phyloP scores from a whole-genome alignment of 2,888 invertebrate species.

The Ophioninae sp. region DNA sequence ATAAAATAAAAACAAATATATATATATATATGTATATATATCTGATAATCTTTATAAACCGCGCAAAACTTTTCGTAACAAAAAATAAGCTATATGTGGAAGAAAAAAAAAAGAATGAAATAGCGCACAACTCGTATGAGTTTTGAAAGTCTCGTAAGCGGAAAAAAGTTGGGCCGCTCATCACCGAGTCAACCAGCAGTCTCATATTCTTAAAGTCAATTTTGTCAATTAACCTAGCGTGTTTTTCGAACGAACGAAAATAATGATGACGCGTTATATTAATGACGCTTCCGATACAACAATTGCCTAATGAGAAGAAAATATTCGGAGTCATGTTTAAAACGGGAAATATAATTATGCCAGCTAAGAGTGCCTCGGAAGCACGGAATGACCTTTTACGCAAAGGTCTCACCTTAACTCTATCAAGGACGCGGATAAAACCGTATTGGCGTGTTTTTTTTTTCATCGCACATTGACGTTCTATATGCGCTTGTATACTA shows the following conservation, averaged over 20 bases:
- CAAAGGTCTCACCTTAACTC: slow-evolving; percentile 1
- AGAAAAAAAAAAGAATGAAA: not conserved
- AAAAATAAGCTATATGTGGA: not conserved
- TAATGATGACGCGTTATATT: not conserved
- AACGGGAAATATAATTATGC: slow-evolving; percentile 1
- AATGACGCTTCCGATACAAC: not conserved
- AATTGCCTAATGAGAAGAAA: not conserved
- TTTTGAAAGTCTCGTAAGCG: not conserved
- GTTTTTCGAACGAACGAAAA: not conserved
- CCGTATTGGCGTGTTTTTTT: not conserved
- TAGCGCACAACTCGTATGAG: not conserved
- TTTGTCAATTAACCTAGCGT: not conserved
- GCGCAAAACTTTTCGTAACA: not conserved
- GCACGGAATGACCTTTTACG: slow-evolving; percentile 1
- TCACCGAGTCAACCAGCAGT: not conserved
- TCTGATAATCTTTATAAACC: not conserved
- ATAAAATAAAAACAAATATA: not conserved
- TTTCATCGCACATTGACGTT: slow-evolving; percentile 1
- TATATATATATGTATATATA: not conserved
- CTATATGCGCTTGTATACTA: not conserved
- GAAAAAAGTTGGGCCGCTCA: not conserved
- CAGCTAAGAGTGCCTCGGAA: not conserved
- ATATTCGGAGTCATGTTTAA: not conserved
- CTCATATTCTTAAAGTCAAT: not conserved
- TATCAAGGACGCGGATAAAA: not conserved